Conservation (phyloP, 2,113 vertebrate species). For the Cottus gobio region DNA sequence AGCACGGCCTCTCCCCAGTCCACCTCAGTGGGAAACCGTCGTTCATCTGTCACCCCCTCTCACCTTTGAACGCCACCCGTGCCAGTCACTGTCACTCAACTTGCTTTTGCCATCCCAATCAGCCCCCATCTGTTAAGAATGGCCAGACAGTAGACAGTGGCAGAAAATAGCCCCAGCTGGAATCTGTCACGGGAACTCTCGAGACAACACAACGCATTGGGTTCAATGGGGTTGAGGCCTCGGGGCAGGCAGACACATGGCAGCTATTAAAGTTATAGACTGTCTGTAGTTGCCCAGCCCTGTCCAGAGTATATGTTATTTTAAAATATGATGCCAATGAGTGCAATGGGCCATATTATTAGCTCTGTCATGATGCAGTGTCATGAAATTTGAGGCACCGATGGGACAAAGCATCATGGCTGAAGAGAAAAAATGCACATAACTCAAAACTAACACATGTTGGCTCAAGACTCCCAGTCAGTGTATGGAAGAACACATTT, state of each 20-base stretch:
- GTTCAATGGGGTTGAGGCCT: slow-evolving; percentile 64
- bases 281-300: slow-evolving; percentile 41
- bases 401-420: not conserved
- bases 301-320: slow-evolving; percentile 47
- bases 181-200: slow-evolving; percentile 74
- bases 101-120: slow-evolving; percentile 38
- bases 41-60: slow-evolving; percentile 64
- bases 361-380: slow-evolving; percentile 35
- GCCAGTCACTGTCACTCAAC: slow-evolving; percentile 52
- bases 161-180: slow-evolving; percentile 78
- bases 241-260: slow-evolving; percentile 64
- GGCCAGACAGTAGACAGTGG: slow-evolving; percentile 72
- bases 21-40: slow-evolving; percentile 42
- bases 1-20: slow-evolving; percentile 10
- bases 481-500: slow-evolving; percentile 3
- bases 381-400: slow-evolving; percentile 22
- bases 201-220: slow-evolving; percentile 59
- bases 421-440: slow-evolving; percentile 16
- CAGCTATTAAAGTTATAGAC: slow-evolving; percentile 67
- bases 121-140: slow-evolving; percentile 57
- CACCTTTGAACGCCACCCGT: slow-evolving; percentile 46
- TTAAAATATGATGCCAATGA: slow-evolving; percentile 47
- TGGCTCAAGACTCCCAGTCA: not conserved
- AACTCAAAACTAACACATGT: not conserved
- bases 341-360: slow-evolving; percentile 46